Percentiles rank a stretch among this genome's conserved stretches.
Conservation (phyloP, 2,797 vertebrate species). For the Urophycis tenuis region DNA sequence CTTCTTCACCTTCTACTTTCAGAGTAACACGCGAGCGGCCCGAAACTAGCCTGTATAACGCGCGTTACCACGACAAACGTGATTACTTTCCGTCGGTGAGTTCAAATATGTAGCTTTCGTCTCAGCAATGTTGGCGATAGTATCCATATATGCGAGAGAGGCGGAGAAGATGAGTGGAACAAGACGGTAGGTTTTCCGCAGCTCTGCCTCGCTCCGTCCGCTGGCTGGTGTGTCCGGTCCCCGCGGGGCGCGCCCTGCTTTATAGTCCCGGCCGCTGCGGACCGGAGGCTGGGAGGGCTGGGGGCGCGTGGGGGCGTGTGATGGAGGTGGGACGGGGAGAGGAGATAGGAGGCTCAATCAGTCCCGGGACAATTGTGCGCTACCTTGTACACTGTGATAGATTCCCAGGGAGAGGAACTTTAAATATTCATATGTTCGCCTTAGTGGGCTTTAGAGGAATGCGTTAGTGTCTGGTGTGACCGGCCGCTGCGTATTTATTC, state of each 20-base stretch:
- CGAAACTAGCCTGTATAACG: neutral
- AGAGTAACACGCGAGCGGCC: neutral
- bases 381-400: conserved; percentile 6
- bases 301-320: conserved; percentile 28
- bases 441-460: conserved; percentile 51
- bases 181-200: neutral
- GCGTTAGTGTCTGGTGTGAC: conserved; percentile 25
- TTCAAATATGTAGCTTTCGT: neutral
- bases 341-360: conserved; percentile 11
- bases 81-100: neutral
- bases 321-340: conserved; percentile 36
- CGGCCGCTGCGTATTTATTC: conserved; percentile 35
- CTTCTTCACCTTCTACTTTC: neutral
- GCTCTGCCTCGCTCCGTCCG: conserved; percentile 32
- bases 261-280: conserved; percentile 67
- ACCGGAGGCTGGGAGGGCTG: conserved; percentile 49
- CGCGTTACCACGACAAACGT: neutral
- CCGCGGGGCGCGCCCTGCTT: conserved; percentile 49
- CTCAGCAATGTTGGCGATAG: neutral
- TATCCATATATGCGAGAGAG: neutral
- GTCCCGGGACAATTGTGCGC: neutral
- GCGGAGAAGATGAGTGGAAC: neutral
- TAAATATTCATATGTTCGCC: conserved; percentile 34
- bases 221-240: conserved; percentile 28
- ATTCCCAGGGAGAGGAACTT: conserved; percentile 25